These are phyloP conservation scores for Pedionomus torquatus DNA, from an alignment of 2,113 vertebrate genomes.

Conservation along the genomic window DNA sequence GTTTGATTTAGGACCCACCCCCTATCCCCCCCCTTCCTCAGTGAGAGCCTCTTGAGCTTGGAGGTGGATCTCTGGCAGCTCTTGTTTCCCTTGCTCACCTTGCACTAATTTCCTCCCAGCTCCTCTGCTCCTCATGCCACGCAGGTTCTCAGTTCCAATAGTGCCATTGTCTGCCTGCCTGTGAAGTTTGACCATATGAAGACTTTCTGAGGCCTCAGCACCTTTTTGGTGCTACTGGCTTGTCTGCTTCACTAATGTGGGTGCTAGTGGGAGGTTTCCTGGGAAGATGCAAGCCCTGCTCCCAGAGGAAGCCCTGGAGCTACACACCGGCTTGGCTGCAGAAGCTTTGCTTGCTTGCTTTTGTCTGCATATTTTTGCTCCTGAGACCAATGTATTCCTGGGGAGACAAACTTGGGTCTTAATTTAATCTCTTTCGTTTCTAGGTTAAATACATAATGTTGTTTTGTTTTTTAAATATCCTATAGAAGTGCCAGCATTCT, in stretches of 20 bases:
- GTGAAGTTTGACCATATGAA: neutral
- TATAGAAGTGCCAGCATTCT: rapidly evolving
- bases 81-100: rapidly evolving
- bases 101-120: neutral
- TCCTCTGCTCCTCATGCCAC: neutral
- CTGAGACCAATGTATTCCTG: neutral
- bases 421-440: neutral
- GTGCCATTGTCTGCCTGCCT: rapidly evolving
- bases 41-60: neutral
- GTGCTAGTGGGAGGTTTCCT: neutral
- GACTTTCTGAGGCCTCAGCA: neutral
- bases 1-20: neutral
- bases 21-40: neutral
- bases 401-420: neutral
- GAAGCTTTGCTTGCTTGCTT: neutral
- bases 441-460: neutral
- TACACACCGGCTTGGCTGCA: neutral
- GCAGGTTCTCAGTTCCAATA: neutral
- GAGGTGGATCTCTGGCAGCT: neutral
- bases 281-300: neutral
- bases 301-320: neutral
- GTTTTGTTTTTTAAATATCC: neutral
- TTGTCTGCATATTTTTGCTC: neutral
- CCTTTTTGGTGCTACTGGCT: neutral
- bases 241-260: neutral